A percentile compares a stretch with the other conserved stretches of the same genome.
Evolutionary conservation across 2,113 vertebrate genomes (phyloP).

Genomic region (Syrrhaptes paradoxus): DNA sequence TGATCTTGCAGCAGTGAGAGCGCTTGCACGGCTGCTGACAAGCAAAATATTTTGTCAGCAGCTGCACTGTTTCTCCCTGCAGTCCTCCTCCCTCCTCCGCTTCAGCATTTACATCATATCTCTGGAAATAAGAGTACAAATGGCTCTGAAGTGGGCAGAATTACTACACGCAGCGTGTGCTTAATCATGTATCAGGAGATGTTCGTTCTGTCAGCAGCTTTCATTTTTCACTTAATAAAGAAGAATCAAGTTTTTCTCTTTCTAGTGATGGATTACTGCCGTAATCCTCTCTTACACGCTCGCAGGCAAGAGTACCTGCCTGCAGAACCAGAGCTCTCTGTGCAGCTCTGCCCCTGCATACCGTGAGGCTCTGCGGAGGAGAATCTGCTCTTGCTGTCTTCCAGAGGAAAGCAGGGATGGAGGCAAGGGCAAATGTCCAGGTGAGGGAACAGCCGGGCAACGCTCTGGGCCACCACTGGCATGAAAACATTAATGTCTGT

Average conservation of each 20-base stretch:
- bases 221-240: not conserved
- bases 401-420: not conserved
- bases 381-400: not conserved
- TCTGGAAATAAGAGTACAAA: not conserved
- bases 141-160: not conserved
- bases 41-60: not conserved
- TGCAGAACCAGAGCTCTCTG: not conserved
- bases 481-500: not conserved
- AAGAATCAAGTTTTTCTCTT: not conserved
- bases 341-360: not conserved
- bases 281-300: not conserved
- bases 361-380: not conserved
- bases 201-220: not conserved
- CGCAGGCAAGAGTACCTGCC: not conserved
- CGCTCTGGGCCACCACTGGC: not conserved
- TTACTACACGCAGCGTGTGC: not conserved
- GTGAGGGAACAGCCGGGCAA: not conserved
- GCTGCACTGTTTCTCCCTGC: not conserved
- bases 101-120: not conserved
- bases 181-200: not conserved
- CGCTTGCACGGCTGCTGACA: not conserved
- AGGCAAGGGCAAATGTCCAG: not conserved
- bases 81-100: not conserved
- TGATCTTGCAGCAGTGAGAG: not conserved
- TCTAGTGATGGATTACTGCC: not conserved